Evolutionary conservation across 2,797 vertebrate species (phyloP), one percentile per base, ranked within the genome.

Genomic region (Serranus cabrilla): DNA sequence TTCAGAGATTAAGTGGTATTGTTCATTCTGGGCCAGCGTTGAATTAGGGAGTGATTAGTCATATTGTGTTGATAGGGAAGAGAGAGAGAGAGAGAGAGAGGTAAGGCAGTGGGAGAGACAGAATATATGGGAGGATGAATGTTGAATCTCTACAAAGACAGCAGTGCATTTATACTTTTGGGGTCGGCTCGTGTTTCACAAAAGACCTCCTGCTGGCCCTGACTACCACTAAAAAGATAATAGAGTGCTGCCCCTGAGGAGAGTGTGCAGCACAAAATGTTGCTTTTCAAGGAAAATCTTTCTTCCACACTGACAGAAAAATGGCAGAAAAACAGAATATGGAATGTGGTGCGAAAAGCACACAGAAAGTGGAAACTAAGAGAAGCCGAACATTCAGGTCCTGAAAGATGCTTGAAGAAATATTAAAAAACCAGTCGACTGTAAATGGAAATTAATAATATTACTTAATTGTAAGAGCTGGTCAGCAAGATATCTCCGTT

Each of bases 401-500:
- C 42, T 62, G 37, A 66, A 59, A 59, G 39, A 55, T 23, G 18
- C 60, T 72, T 17, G 42, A 20, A 54, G 31, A 47, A 62, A 45
- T 21, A 55, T 39, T 31, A 55, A 51, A 9, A 61, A 55, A 61
- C 34, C 70, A 62, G 37, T 39, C 64, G 42, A 16, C 78, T 78
- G 69, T 75, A 76, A 82, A 84, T 83, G 83, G 50, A 82, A 87
- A 89, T 81, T 13, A 60, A 62, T 75, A 20, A 18, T n/a, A 23
- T 16, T 12, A 62, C 67, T 62, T 81, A 63, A 79, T 86, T 90
- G 74, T 49, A 14, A 57, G 73, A 69, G 71, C 70, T 50, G 75
- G 66, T 75, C 55, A 78, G 71, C 49, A 75, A 77, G 75, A 86
- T 73, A 75, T 71, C 66, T 81, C 83, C 78, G 89, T 88, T 89